These are phyloP conservation scores for Corbicula japonica DNA, from an alignment of 2,888 invertebrate genomes.

Conservation along the genomic window DNA sequence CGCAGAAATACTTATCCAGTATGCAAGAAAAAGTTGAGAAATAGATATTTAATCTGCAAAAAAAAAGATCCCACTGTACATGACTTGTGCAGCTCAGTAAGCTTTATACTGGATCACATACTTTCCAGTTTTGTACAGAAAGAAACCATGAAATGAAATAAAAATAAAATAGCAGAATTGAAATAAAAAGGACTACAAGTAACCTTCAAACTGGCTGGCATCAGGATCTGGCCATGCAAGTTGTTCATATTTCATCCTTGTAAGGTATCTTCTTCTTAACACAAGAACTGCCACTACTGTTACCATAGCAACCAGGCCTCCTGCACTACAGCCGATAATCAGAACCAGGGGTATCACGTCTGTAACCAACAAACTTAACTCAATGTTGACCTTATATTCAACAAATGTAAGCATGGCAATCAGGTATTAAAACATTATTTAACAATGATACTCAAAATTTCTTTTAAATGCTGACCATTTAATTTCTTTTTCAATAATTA, in stretches of 20 bases:
- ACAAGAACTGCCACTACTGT: slow-evolving; percentile 13
- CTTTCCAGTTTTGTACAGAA: too few relatives aligned
- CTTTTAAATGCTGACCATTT: not conserved
- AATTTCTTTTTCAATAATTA: not conserved
- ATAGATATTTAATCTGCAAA: too few relatives aligned
- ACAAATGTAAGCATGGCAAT: not conserved
- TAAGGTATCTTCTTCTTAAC: slow-evolving; percentile 11
- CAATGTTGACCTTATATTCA: not conserved
- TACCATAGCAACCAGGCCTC: slow-evolving; percentile 42
- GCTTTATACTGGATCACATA: too few relatives aligned
- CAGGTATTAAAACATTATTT: not conserved
- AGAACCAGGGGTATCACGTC: not conserved
- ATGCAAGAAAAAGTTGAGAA: too few relatives aligned
- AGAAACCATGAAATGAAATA: not conserved
- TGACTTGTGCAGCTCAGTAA: too few relatives aligned
- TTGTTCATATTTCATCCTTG: slow-evolving; percentile 45
- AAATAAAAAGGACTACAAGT: slow-evolving; percentile 2
- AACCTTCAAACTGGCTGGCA: slow-evolving; percentile 64
- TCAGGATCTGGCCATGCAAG: slow-evolving; percentile 67
- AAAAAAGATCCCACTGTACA: too few relatives aligned
- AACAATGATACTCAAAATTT: not conserved
- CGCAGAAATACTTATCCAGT: too few relatives aligned
- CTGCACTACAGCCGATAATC: slow-evolving; percentile 32
- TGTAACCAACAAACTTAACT: slow-evolving; percentile 7
- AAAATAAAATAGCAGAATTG: not conserved